Evolutionary conservation across 2,888 invertebrate species (phyloP), one percentile per base, ranked within the genome.

Genomic region (Lissonota sp.): DNA sequence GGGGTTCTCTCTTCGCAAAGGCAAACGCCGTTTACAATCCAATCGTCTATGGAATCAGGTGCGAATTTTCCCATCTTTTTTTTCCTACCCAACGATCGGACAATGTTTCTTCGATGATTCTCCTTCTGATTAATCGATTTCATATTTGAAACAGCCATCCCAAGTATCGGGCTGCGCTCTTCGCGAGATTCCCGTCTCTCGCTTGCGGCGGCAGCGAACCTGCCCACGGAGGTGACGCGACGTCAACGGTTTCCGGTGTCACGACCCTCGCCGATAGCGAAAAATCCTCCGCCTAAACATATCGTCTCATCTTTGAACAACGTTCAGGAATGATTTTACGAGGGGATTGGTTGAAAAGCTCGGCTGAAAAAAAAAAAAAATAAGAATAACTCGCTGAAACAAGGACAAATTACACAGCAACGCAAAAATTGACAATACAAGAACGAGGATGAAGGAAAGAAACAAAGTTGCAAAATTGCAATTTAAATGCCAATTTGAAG

Each of bases 1-100:
- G 97, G 97, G 97, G 97, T 70, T 97, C 98, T 46, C 94, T 98
- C 86, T 98, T 98, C 91, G 98, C 98, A 79, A 98, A 98, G 93
- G 97, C 97, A 83, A 97, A 97, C 88, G 97, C 97, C 83, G 96
- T 97, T 82, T 97, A 97, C 94, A 98, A 98, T 93, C 97, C 97
- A 37, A 97, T 97, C 91, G 97, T 98, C 84, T 98, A 98, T 91
- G 97, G 97, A 87, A 97, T 97, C 93, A 97, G 97, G 97, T 97
- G 88, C 91, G 10, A 26, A 26, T 26, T 26, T 26, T 26, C 39
- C 4, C 42, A 26, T 26, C 8, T 6, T 6, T 6, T 16, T 37
- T 14, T 39, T 5, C 16, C 39, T n/a, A n/a, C 6, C 37, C 39
- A 7, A 5, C 44, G 16, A 26, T 16, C 6, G 10, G 42, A 26